phyloP scores from a whole-genome alignment of 2,113 vertebrate genomes.

The Columbina picui region DNA sequence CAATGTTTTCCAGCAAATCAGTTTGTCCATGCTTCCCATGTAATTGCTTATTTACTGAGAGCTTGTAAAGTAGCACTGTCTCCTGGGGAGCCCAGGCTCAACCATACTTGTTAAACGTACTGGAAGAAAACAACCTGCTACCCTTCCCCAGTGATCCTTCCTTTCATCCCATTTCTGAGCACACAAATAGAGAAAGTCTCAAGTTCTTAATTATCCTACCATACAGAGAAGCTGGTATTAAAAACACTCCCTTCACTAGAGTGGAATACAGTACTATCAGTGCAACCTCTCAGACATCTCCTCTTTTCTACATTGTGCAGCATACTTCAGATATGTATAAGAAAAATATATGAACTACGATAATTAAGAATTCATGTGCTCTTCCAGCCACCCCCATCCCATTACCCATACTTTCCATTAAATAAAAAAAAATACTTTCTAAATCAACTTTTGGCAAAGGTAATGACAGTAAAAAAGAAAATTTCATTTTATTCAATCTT shows the following conservation, averaged over 20 bases:
- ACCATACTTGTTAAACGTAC: not conserved
- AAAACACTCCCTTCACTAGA: not conserved
- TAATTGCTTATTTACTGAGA: not conserved
- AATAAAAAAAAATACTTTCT: not conserved
- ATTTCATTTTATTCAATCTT: not conserved
- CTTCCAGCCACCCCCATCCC: not conserved
- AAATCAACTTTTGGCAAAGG: not conserved
- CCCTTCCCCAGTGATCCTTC: not conserved
- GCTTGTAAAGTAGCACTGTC: not conserved
- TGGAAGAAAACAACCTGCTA: not conserved
- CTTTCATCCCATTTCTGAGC: not conserved
- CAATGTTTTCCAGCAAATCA: not conserved
- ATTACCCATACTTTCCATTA: not conserved
- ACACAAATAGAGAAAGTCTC: not conserved
- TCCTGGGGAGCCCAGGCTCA: not conserved
- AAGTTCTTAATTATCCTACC: not conserved
- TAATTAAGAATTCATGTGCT: not conserved
- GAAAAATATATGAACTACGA: not conserved
- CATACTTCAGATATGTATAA: not conserved
- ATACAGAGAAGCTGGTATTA: not conserved
- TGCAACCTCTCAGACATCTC: not conserved
- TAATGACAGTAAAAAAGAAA: not conserved
- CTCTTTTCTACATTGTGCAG: not conserved
- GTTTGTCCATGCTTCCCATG: not conserved
- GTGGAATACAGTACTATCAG: not conserved